A percentile compares a stretch with the other conserved stretches of the same genome.
Evolutionary conservation across 1,140 invertebrate genomes (phyloP).

Genomic region (Brachionus paranguensis): DNA sequence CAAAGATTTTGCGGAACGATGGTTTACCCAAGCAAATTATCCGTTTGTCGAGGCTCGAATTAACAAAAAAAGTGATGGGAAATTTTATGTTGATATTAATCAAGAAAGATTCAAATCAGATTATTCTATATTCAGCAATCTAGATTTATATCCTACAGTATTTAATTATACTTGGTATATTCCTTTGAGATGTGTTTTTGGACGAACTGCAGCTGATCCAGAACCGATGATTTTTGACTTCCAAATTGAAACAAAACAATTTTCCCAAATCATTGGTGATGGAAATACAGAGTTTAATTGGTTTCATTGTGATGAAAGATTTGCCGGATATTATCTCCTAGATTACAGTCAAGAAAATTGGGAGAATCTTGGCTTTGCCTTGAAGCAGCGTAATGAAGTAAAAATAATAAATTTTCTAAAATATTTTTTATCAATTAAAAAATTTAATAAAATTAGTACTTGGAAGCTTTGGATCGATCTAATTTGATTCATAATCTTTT

Average conservation of each 20-base stretch:
- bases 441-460: not conserved
- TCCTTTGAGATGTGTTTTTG: conserved; percentile 28
- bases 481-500: conserved; percentile 34
- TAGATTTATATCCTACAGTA: conserved; percentile 23
- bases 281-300: not conserved
- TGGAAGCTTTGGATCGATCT: not conserved
- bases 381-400: conserved; percentile 7
- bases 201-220: not conserved
- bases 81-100: not conserved
- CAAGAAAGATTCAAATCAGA: conserved; percentile 27
- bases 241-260: not conserved
- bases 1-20: conserved; percentile 1
- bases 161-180: conserved; percentile 33
- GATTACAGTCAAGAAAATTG: conserved; percentile 38
- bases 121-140: conserved; percentile 13
- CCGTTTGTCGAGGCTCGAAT: not conserved
- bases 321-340: conserved; percentile 34
- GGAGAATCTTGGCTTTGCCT: conserved; percentile 3
- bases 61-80: not conserved
- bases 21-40: conserved; percentile 34
- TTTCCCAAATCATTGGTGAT: not conserved
- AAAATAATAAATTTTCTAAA: not conserved
- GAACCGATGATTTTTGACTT: not conserved
- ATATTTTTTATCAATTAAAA: not conserved
- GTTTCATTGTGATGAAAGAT: conserved; percentile 18